Base-by-base conservation (phyloP, 2,888 invertebrate species). In the Lepidocyrtoides sp. region DNA sequence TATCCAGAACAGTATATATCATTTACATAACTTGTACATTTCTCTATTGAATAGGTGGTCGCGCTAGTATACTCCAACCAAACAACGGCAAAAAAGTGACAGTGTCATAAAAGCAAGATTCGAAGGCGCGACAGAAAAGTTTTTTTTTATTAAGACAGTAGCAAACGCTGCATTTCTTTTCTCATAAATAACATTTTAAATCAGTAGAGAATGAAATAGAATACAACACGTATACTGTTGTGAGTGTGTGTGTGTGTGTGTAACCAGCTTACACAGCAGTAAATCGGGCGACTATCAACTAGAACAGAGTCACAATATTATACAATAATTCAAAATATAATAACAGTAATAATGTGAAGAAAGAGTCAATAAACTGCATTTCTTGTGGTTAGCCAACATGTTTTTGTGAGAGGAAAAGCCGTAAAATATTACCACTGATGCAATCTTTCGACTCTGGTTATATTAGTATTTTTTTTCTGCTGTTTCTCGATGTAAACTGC, bases 301-400 rank as follows among this genome's bases (percentile, higher is more conserved):
- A 63, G 23, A n/a, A 23, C 26, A 23, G 12, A 63, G 23, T 20
- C 2, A n/a, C 23, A 72, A 72, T 44, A 44, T 72, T 44, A 44
- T 44, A 72, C 72, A 44, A 72, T 44, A 72, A 72, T 44, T 72
- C 72, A 72, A 41, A 44, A 44, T 12, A 23, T 44, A 20, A n/a
- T n/a, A n/a, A n/a, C n/a, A n/a, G n/a, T n/a, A n/a, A n/a, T n/a
- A n/a, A n/a, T n/a, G n/a, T 69, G 69, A 69, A 29, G 41, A 36
- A 69, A 69, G 69, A 69, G 72, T 44, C 44, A 72, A 72, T 44
- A 72, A 72, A 72, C 72, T 41, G 72, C 72, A 72, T n/a, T 41
- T 72, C 44, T n/a, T 72, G 72, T 44, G 72, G 72, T 44, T 72
- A 23, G 72, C 72, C 72, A 72, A 41, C 66, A 44, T 44, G 44